Percentiles rank a stretch among this genome's conserved stretches.
Conservation (phyloP, 2,888 invertebrate species). For the Eristalis pertinax region DNA sequence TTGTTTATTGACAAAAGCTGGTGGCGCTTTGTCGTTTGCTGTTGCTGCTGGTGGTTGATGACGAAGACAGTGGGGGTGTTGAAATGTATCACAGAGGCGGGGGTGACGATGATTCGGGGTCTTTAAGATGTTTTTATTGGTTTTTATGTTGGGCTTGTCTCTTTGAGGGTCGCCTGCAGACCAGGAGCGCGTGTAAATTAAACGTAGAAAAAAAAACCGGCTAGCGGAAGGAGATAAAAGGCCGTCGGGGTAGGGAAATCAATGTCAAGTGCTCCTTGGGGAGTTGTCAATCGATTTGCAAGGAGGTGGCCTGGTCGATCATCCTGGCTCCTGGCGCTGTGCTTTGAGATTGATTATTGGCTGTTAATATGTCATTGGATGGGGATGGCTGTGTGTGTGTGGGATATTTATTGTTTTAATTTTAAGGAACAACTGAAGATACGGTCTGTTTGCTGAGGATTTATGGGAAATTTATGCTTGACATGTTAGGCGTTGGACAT, state of each 20-base stretch:
- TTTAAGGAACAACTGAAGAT: constrained; percentile 9
- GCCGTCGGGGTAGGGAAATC: constrained; percentile 37
- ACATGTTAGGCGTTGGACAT: neutral
- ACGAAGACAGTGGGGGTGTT: neutral
- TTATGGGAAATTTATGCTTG: constrained; percentile 7
- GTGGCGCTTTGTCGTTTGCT: constrained; percentile 13
- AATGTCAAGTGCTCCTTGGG: constrained; percentile 56
- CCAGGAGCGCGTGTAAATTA: constrained; percentile 48
- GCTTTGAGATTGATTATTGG: constrained; percentile 43
- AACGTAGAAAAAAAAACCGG: constrained; percentile 13
- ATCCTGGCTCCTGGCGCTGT: constrained; percentile 2
- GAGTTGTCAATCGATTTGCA: constrained; percentile 57
- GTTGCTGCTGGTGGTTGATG: constrained; percentile 19
- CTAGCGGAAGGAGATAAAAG: neutral
- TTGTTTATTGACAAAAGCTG: constrained; percentile 70
- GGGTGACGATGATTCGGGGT: constrained; percentile 37
- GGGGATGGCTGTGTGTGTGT: neutral
- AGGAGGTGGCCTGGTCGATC: neutral
- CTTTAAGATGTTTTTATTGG: constrained; percentile 53
- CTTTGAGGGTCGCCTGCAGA: neutral
- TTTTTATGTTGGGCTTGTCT: constrained; percentile 42
- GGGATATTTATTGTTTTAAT: constrained; percentile 54
- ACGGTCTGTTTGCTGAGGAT: constrained; percentile 3
- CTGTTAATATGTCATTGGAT: constrained; percentile 41
- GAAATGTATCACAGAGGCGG: neutral